A percentile compares a stretch with the other conserved stretches of the same genome.
Conservation (phyloP, 2,797 vertebrate species). For the Acanthurus leucopareius region DNA sequence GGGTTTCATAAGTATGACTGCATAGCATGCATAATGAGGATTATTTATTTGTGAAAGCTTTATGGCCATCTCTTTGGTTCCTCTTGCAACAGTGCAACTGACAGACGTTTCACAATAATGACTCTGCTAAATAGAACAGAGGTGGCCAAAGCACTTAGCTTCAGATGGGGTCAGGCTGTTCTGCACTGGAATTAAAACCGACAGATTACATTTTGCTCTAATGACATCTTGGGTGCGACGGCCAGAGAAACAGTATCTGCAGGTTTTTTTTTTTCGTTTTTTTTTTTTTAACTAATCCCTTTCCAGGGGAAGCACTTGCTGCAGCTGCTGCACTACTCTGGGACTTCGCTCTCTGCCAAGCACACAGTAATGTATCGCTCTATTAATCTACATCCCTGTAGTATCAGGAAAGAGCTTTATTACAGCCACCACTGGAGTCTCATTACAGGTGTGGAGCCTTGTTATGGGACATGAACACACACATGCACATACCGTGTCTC, state of each 20-base stretch:
- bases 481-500: not conserved
- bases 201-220: slow-evolving; percentile 74
- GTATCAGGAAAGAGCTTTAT: slow-evolving; percentile 73
- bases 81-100: slow-evolving; percentile 33
- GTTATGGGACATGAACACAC: slow-evolving; percentile 23
- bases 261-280: slow-evolving; percentile 59
- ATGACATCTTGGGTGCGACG: slow-evolving; percentile 69
- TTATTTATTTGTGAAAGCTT: slow-evolving; percentile 45
- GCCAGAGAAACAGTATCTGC: slow-evolving; percentile 60
- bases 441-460: slow-evolving; percentile 68
- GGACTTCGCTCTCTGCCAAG: slow-evolving; percentile 65
- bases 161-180: slow-evolving; percentile 57
- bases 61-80: slow-evolving; percentile 17
- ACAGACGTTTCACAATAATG: slow-evolving; percentile 54
- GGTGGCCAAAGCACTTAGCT: slow-evolving; percentile 63
- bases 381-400: slow-evolving; percentile 80
- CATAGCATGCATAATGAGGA: slow-evolving; percentile 9
- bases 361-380: slow-evolving; percentile 77
- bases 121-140: slow-evolving; percentile 60
- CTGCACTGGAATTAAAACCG: slow-evolving; percentile 61
- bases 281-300: slow-evolving; percentile 71
- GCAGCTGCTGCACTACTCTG: slow-evolving; percentile 34
- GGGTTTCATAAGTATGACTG: slow-evolving; percentile 27
- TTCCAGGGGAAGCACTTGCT: slow-evolving; percentile 57
- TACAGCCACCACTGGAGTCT: slow-evolving; percentile 68